Evolutionary conservation across 2,888 invertebrate species (phyloP), one percentile per base, ranked within the genome.

Genomic region (Pterostichus madidus): DNA sequence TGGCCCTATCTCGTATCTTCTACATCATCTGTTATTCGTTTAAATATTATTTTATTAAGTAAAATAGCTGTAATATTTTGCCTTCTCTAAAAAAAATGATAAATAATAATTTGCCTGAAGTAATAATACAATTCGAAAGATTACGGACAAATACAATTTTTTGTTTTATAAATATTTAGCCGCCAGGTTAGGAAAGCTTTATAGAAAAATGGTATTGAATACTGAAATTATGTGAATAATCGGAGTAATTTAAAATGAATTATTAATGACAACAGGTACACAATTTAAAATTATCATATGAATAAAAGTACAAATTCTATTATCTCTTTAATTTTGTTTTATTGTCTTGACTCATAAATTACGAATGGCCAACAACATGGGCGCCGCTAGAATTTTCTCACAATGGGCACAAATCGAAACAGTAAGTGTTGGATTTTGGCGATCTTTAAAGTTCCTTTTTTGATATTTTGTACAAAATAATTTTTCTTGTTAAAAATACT

Each of bases 201-300:
- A 39, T 68, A 68, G 64, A 68, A 59, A 24, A 68, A 68, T 68
- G n/a, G 4, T 68, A 68, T 35, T 39, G 35, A 68, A 17, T 13
- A 68, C 39, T 13, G 64, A 39, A 39, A 68, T 68, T 68, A 68
- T 68, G 64, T 35, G 64, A 35, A 39, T 68, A 68, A 35, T 68
- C 39, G 8, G 64, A 35, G 64, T 68, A 68, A 68, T 68, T 68
- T 68, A 39, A 39, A 68, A 35, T 68, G 39, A 68, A 35, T 68
- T 68, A 68, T 68, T 68, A 68, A 68, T 68, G 64, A 68, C 17
- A 68, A 35, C 39, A 68, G 64, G 64, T 68, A 68, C 35, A 68
- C 64, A 68, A 68, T 68, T 68, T 68, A 68, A 68, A 24, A 68
- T 68, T 68, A 35, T 39, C 64, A 68, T 68, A 68, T 39, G 64